phyloP scores from a whole-genome alignment of 2,888 invertebrate genomes.

The Mactromeris polynyma region DNA sequence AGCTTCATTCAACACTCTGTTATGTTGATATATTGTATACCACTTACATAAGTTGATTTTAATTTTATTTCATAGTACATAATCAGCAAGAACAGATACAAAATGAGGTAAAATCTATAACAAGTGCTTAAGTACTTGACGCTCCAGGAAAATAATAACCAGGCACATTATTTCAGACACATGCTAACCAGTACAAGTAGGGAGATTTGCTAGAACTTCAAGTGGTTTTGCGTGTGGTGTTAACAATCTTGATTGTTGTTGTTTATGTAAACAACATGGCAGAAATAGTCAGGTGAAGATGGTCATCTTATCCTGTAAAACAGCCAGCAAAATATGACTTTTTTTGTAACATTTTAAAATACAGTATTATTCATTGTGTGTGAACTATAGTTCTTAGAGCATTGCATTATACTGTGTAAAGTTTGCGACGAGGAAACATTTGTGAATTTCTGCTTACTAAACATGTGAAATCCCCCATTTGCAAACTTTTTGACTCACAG shows the following conservation, averaged over 20 bases:
- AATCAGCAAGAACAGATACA: background rate
- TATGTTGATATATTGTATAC: background rate
- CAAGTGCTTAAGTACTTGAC: background rate
- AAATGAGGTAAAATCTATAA: background rate
- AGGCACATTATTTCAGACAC: background rate
- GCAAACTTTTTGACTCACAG: too few species aligned
- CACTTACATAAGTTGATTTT: background rate
- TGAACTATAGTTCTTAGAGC: background rate
- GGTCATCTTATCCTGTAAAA: background rate
- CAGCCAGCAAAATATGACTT: background rate
- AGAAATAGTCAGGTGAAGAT: background rate
- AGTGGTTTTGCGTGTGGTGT: background rate
- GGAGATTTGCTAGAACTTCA: background rate
- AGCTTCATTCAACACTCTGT: background rate
- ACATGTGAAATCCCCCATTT: too few species aligned
- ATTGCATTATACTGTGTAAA: background rate
- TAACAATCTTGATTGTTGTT: background rate
- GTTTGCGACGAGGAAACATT: too few species aligned
- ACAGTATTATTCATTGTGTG: background rate
- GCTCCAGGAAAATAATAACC: background rate
- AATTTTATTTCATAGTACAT: background rate
- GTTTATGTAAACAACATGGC: background rate
- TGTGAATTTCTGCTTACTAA: too few species aligned
- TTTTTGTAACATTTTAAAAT: background rate
- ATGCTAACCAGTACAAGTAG: background rate